Conservation (phyloP, 1,140 invertebrate genomes). For the Eurosta solidaginis region DNA sequence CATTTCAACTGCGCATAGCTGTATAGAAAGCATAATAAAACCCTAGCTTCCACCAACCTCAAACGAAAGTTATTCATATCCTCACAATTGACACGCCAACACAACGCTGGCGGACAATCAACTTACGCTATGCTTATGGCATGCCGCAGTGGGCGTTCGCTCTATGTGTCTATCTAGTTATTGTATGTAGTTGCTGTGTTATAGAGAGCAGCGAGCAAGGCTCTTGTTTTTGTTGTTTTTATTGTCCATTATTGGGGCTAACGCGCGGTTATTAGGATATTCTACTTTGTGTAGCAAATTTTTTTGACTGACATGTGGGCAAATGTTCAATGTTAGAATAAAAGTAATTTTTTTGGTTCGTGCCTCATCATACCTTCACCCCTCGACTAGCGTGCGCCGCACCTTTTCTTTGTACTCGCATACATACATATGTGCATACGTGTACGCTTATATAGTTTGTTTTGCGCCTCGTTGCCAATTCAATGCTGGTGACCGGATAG, state of each 20-base stretch:
- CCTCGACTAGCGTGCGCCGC: neutral
- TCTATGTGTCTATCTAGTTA: neutral
- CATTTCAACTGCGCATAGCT: neutral
- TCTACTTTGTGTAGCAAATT: neutral
- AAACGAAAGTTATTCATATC: neutral
- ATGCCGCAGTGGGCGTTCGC: slow-evolving; percentile 15
- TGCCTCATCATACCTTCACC: neutral
- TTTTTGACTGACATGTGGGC: slow-evolving; percentile 25
- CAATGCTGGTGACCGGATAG: slow-evolving; percentile 2
- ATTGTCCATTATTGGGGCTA: neutral
- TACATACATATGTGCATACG: neutral
- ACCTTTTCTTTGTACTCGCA: neutral
- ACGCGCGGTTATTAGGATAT: neutral
- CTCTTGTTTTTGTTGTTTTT: neutral
- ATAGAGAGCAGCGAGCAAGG: too few relatives aligned
- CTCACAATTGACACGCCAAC: slow-evolving; percentile 9
- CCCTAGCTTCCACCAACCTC: neutral
- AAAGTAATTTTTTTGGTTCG: neutral
- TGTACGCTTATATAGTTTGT: neutral
- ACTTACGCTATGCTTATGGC: slow-evolving; percentile 2
- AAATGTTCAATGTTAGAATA: slow-evolving; percentile 13
- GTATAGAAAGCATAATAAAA: too few relatives aligned
- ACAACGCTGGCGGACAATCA: slow-evolving; percentile 14
- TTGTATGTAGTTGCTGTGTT: neutral
- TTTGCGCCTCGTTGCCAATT: neutral